These are phyloP conservation scores for Pipistrellus pygmaeus DNA, from an alignment of 2,797 vertebrate genomes.

Conservation along the genomic window DNA sequence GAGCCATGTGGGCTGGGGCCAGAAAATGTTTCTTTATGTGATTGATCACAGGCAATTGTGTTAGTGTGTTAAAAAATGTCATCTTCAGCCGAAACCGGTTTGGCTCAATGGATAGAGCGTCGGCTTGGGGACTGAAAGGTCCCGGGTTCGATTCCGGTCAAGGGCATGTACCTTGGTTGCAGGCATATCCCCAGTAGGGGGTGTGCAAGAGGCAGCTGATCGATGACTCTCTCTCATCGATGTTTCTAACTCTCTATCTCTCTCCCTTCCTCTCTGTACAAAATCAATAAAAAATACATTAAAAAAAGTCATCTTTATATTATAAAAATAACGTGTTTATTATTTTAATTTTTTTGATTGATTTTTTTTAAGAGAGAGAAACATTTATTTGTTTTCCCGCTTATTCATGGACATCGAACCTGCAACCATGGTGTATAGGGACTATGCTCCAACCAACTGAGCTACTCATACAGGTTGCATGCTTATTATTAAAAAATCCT, in stretches of 20 bases:
- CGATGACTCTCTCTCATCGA: too few relatives aligned
- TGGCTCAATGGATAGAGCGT: too few relatives aligned
- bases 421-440: background rate
- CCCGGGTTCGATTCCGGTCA: too few relatives aligned
- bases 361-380: background rate
- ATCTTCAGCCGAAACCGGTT: too few relatives aligned
- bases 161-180: too few relatives aligned
- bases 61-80: background rate
- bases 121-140: too few relatives aligned
- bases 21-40: background rate
- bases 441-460: background rate
- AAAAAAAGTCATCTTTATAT: background rate
- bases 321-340: slow-evolving; percentile 5
- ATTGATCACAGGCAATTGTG: background rate
- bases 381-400: background rate
- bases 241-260: too few relatives aligned
- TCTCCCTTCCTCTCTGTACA: too few relatives aligned
- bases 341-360: background rate
- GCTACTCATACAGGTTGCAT: background rate
- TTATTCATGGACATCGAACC: background rate
- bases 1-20: background rate
- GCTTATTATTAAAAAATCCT: background rate
- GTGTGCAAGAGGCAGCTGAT: too few relatives aligned
- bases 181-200: too few relatives aligned
- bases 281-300: too few relatives aligned